phyloP scores from a whole-genome alignment of 2,888 invertebrate species.

The Pristionchus japonicus region DNA sequence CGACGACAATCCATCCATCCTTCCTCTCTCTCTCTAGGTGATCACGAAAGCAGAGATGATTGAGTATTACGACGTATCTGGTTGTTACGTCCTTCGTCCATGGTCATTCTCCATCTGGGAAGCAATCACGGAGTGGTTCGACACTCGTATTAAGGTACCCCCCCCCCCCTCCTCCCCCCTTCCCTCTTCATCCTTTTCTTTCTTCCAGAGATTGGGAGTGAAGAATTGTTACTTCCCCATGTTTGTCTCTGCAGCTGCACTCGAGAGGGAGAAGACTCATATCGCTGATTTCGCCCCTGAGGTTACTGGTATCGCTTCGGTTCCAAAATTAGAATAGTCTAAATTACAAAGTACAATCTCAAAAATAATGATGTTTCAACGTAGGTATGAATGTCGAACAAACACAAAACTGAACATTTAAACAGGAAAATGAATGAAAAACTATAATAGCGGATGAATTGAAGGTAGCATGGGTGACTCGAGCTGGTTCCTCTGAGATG shows the following conservation, averaged over 20 bases:
- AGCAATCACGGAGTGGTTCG: constrained; percentile 79
- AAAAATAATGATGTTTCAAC: no score
- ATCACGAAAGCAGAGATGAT: constrained; percentile 94
- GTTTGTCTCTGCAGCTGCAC: constrained; percentile 90
- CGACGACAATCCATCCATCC: background rate
- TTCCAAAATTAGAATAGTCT: no score
- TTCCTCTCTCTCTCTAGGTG: constrained; percentile 76
- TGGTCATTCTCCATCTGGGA: constrained; percentile 98
- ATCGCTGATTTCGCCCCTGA: constrained; percentile 99
- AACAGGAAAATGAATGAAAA: no score
- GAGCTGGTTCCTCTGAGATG: constrained; percentile 92
- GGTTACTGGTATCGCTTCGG: no score
- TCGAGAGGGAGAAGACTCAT: constrained; percentile 95
- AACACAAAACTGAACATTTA: no score
- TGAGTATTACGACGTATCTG: constrained; percentile 98
- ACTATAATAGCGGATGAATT: no score
- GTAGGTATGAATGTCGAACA: no score
- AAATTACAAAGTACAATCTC: no score
- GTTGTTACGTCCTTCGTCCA: constrained; percentile 96
- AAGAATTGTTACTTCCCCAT: constrained; percentile 98
- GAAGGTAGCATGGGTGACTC: constrained; percentile 92
- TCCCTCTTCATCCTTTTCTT: background rate
- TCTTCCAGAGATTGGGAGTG: constrained; percentile 84
- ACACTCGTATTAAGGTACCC: constrained; percentile 68
- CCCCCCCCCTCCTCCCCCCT: background rate